phyloP scores from a whole-genome alignment of 1,140 invertebrate genomes.

The Drosophila willistoni region DNA sequence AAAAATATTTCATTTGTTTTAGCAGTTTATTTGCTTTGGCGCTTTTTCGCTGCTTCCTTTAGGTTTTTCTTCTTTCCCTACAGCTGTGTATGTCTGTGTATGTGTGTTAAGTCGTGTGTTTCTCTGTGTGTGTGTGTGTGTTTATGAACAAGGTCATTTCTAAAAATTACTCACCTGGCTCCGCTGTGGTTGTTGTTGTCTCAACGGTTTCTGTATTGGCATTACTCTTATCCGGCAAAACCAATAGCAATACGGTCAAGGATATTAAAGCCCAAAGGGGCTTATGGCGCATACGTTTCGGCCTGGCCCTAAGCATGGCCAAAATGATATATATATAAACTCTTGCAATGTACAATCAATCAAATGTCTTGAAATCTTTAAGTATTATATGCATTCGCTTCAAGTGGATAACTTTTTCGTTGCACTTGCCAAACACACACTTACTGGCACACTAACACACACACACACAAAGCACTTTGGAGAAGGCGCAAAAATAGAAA shows the following conservation, averaged over 20 bases:
- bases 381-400: slow-evolving; percentile 2
- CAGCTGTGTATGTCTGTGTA: slow-evolving; percentile 38
- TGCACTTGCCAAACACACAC: slow-evolving; percentile 3
- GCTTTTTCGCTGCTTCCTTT: slow-evolving; percentile 35
- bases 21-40: slow-evolving; percentile 68
- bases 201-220: slow-evolving; percentile 70
- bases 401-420: background rate
- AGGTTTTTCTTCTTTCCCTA: slow-evolving; percentile 18
- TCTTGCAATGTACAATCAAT: background rate
- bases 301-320: slow-evolving; percentile 60
- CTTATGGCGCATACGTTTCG: slow-evolving; percentile 69
- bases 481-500: slow-evolving; percentile 62
- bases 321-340: slow-evolving; percentile 26
- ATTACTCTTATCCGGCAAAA: slow-evolving; percentile 69
- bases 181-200: slow-evolving; percentile 71
- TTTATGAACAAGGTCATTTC: slow-evolving; percentile 24
- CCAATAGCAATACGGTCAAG: slow-evolving; percentile 71
- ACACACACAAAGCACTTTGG: slow-evolving; percentile 39
- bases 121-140: background rate
- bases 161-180: slow-evolving; percentile 71
- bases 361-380: slow-evolving; percentile 2
- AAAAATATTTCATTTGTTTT: slow-evolving; percentile 75
- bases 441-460: no score
- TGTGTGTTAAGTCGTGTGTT: slow-evolving; percentile 39
- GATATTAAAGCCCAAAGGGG: slow-evolving; percentile 74